phyloP scores from a whole-genome alignment of 1,140 invertebrate genomes.

The Chionoecetes opilio region DNA sequence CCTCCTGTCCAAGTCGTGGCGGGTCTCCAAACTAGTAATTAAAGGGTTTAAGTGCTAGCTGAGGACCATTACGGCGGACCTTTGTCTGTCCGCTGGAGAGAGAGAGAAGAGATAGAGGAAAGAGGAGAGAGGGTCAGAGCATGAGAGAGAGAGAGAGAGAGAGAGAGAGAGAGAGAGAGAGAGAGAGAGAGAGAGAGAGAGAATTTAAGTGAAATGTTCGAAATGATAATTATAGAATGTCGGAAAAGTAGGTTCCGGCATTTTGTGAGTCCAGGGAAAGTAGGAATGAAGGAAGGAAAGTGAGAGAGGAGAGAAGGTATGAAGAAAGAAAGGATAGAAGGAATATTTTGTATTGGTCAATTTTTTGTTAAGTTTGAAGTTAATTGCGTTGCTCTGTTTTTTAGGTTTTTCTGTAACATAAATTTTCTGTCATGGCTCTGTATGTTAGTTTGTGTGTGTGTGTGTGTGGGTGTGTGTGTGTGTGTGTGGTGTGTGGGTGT shows the following conservation, averaged over 20 bases:
- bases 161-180: conserved; percentile 27
- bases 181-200: background rate
- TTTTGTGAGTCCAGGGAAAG: background rate
- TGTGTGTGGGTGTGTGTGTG: background rate
- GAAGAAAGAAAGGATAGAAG: background rate
- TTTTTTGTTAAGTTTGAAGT: background rate
- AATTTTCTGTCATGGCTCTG: background rate
- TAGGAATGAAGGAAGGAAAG: background rate
- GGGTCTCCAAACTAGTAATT: background rate
- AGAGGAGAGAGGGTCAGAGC: background rate
- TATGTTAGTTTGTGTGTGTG: background rate
- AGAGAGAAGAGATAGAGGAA: background rate
- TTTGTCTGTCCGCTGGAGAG: background rate
- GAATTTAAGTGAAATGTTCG: background rate
- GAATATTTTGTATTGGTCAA: no score
- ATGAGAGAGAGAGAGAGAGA: conserved; percentile 17
- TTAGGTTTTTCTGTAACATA: background rate
- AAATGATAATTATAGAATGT: conserved; percentile 3
- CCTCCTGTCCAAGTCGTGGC: background rate
- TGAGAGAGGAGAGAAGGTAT: background rate
- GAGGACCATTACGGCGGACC: background rate
- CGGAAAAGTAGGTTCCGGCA: background rate
- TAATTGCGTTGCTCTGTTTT: background rate
- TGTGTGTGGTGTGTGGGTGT: background rate
- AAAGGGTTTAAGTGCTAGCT: conserved; percentile 9